These are phyloP conservation scores for Falco cherrug DNA, from an alignment of 2,797 vertebrate genomes.

Conservation along the genomic window DNA sequence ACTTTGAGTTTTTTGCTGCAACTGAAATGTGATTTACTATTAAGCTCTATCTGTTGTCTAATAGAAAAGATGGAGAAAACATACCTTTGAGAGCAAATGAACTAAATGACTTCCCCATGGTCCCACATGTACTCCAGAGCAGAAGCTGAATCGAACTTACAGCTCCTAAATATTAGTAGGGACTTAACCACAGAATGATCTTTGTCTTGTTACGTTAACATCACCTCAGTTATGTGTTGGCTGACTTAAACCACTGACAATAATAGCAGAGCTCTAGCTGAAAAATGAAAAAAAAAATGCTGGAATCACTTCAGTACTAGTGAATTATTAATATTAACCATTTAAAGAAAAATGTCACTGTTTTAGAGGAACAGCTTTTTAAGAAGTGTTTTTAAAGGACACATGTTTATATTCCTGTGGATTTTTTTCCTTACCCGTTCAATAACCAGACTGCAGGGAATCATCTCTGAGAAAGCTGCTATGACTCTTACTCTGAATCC, in stretches of 20 bases:
- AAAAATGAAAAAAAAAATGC: background rate
- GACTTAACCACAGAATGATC: background rate
- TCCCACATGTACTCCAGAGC: background rate
- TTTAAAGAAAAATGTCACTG: background rate
- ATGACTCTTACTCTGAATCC: background rate
- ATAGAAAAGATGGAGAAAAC: background rate
- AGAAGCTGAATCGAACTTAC: background rate
- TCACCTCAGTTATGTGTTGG: background rate
- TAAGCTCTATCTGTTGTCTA: background rate
- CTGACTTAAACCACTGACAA: background rate
- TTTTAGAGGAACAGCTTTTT: background rate
- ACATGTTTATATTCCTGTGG: background rate
- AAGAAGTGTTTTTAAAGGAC: background rate
- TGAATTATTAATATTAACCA: conserved; percentile 30
- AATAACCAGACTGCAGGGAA: conserved; percentile 20
- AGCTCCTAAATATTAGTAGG: background rate
- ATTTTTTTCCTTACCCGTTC: background rate
- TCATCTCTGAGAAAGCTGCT: background rate
- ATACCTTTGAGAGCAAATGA: background rate
- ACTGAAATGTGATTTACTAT: background rate
- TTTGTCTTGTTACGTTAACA: background rate
- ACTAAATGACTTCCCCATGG: background rate
- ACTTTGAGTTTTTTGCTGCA: background rate
- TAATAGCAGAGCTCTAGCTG: background rate
- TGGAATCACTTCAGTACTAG: background rate